phyloP scores from a whole-genome alignment of 37 sponge, comb jelly and placozoan species.

The Halisarca cf. caerulea region DNA sequence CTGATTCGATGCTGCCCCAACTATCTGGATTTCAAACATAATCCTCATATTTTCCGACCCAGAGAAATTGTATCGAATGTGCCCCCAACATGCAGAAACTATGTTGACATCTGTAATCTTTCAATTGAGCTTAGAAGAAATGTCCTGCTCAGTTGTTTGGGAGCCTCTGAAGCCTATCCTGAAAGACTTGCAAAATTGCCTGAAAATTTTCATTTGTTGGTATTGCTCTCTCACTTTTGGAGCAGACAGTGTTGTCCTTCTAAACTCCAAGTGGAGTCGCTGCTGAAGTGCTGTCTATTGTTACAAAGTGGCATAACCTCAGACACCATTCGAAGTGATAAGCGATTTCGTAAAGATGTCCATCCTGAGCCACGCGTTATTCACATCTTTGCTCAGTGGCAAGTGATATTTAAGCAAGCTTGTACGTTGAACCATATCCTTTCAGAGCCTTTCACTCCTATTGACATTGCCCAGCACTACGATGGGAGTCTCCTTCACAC shows the following conservation, averaged over 20 bases:
- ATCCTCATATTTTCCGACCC: not conserved
- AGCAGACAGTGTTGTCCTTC: not conserved
- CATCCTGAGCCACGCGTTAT: not conserved
- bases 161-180: not conserved
- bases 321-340: not conserved
- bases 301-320: not conserved
- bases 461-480: slow-evolving; percentile 37
- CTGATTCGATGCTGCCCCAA: slow-evolving; percentile 11
- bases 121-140: not conserved
- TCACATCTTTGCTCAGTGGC: slow-evolving; percentile 69
- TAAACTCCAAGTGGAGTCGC: not conserved
- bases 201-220: not conserved
- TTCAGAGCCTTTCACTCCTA: slow-evolving; percentile 22
- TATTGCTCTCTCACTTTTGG: not conserved
- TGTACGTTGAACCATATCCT: slow-evolving; percentile 44
- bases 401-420: slow-evolving; percentile 42
- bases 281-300: not conserved
- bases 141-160: not conserved
- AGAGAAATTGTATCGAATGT: not conserved
- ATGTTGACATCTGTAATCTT: not conserved
- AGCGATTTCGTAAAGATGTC: not conserved
- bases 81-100: not conserved
- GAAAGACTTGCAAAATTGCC: not conserved
- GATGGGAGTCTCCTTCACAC: slow-evolving; percentile 52
- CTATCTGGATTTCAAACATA: not conserved